These are phyloP conservation scores for Catocala nupta DNA, from an alignment of 2,888 invertebrate species.

Conservation along the genomic window DNA sequence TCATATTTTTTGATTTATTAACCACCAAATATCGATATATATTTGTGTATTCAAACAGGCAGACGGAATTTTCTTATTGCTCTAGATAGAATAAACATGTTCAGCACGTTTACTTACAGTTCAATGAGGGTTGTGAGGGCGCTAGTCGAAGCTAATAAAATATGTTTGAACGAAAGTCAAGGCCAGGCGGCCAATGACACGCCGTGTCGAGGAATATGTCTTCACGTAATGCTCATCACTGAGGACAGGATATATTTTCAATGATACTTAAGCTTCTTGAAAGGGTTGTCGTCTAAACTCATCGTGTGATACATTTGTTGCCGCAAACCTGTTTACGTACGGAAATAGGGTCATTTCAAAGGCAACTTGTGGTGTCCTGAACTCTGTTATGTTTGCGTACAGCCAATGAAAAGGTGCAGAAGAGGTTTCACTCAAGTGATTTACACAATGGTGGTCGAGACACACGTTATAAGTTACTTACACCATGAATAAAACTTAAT, in stretches of 20 bases:
- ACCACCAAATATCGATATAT: no score
- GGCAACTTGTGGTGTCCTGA: neutral
- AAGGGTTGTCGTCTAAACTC: constrained; percentile 1
- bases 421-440: no score
- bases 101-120: constrained; percentile 29
- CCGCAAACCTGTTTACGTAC: neutral
- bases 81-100: constrained; percentile 17
- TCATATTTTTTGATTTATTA: no score
- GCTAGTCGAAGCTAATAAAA: constrained; percentile 30
- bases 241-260: constrained; percentile 25
- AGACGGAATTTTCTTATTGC: no score
- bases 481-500: no score
- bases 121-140: constrained; percentile 21
- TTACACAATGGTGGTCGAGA: no score
- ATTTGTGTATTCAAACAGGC: no score
- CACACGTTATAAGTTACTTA: no score
- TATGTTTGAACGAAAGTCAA: constrained; percentile 44
- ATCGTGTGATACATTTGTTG: neutral
- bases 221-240: constrained; percentile 15
- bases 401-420: no score
- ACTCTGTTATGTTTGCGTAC: neutral
- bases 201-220: constrained; percentile 18
- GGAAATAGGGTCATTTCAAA: constrained; percentile 5
- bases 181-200: constrained; percentile 48
- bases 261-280: constrained; percentile 4